Evolutionary conservation across 2,797 vertebrate genomes (phyloP).

Genomic region (Dallia pectoralis): DNA sequence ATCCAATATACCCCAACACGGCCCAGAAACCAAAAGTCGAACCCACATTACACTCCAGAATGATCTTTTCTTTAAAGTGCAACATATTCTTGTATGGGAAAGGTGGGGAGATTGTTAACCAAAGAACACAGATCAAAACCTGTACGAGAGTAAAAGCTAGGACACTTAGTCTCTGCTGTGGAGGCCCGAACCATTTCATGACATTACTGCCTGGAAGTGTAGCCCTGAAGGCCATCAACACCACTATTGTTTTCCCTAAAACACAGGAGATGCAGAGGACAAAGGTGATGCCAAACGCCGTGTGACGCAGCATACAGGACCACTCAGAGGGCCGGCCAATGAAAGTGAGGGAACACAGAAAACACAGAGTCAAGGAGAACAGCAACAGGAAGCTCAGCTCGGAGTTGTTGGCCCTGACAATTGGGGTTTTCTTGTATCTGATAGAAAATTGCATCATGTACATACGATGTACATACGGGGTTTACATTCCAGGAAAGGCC

Average conservation of each 20-base stretch:
- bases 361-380: constrained; percentile 72
- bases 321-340: constrained; percentile 70
- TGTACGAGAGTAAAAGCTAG: constrained; percentile 65
- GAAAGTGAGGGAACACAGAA: constrained; percentile 74
- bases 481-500: neutral
- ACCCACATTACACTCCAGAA: constrained; percentile 66
- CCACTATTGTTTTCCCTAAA: constrained; percentile 73
- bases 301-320: constrained; percentile 78
- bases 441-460: constrained; percentile 18
- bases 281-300: constrained; percentile 74
- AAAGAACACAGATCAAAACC: constrained; percentile 67
- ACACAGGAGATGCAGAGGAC: constrained; percentile 75
- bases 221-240: constrained; percentile 73
- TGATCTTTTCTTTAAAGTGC: constrained; percentile 61
- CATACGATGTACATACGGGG: no score
- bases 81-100: constrained; percentile 62
- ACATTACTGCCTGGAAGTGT: constrained; percentile 70
- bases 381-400: constrained; percentile 76
- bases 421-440: constrained; percentile 67
- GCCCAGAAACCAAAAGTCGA: constrained; percentile 66
- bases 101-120: constrained; percentile 66
- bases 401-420: constrained; percentile 73
- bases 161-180: constrained; percentile 70
- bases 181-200: constrained; percentile 75
- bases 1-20: constrained; percentile 67